Evolutionary conservation across 2,888 invertebrate species (phyloP).

Genomic region (Aphodius granarius): DNA sequence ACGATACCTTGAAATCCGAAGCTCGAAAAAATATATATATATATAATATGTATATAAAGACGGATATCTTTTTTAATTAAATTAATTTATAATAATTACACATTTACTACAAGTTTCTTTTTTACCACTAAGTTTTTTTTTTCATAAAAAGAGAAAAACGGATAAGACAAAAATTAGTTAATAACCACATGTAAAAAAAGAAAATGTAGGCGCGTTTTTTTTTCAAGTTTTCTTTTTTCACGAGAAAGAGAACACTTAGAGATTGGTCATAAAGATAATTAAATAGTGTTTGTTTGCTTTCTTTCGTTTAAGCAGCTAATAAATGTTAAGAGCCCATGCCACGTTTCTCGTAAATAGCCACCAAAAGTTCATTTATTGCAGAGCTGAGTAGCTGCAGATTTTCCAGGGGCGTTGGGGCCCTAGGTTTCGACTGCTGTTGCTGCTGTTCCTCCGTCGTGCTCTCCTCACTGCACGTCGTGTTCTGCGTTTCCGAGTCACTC

Average conservation of each 20-base stretch:
- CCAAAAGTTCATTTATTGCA: constrained; percentile 50
- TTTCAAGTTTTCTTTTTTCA: constrained; percentile 19
- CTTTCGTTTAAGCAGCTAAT: neutral
- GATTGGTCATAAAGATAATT: constrained; percentile 35
- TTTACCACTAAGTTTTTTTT: neutral
- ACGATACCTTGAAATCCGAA: constrained; percentile 2
- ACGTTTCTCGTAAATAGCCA: constrained; percentile 48
- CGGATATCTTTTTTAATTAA: constrained; percentile 17
- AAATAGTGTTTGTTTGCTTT: constrained; percentile 11
- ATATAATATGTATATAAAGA: neutral
- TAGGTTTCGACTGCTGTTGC: constrained; percentile 20
- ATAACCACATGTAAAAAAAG: neutral
- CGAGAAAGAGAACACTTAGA: constrained; percentile 36
- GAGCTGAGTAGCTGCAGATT: constrained; percentile 48
- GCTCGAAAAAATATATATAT: neutral
- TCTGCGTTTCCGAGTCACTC: constrained; percentile 47
- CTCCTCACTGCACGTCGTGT: constrained; percentile 43
- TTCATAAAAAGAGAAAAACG: neutral
- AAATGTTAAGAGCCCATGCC: constrained; percentile 37
- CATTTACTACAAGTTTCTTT: constrained; percentile 25
- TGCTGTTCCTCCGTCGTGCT: constrained; percentile 41
- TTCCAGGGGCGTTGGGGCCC: constrained; percentile 39
- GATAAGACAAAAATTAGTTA: neutral
- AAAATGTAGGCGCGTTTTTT: neutral
- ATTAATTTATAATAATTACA: constrained; percentile 27